Percentiles rank a stretch among this genome's conserved stretches.
Conservation (phyloP, 2,888 invertebrate genomes). For the Pogonocherus hispidulus region DNA sequence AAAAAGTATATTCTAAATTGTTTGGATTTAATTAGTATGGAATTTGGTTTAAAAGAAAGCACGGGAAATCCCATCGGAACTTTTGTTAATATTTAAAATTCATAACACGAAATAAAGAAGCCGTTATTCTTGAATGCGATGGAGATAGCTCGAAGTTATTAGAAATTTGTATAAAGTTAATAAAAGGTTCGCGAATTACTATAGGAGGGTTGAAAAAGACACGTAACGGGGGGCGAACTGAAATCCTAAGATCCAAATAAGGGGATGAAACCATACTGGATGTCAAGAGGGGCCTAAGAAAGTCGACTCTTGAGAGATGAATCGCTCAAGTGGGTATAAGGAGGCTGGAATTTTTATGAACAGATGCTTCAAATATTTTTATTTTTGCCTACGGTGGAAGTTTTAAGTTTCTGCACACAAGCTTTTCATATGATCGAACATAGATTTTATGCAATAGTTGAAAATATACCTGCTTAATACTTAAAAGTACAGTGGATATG, state of each 20-base stretch:
- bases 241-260: conserved; percentile 40
- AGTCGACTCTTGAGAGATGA: conserved; percentile 40
- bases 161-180: conserved; percentile 51
- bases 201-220: conserved; percentile 30
- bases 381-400: background rate
- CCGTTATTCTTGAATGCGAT: conserved; percentile 36
- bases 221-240: conserved; percentile 29
- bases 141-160: conserved; percentile 44
- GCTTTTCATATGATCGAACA: background rate
- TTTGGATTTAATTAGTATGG: background rate
- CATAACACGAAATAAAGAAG: conserved; percentile 38
- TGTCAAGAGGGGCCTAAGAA: conserved; percentile 42
- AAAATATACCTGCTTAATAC: too few species aligned
- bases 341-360: conserved; percentile 40
- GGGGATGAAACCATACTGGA: conserved; percentile 40
- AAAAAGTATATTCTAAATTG: too few species aligned
- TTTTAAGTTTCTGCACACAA: background rate
- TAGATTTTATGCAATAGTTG: too few species aligned
- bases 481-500: too few species aligned
- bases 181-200: conserved; percentile 45
- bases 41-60: background rate
- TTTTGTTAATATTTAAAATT: conserved; percentile 34
- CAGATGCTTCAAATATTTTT: conserved; percentile 36
- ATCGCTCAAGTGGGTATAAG: conserved; percentile 42
- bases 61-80: conserved; percentile 1